Percentiles rank a stretch among this genome's conserved stretches.
These are phyloP conservation scores for Amblyraja radiata DNA, from an alignment of 2,797 vertebrate species.

Conservation along the genomic window DNA sequence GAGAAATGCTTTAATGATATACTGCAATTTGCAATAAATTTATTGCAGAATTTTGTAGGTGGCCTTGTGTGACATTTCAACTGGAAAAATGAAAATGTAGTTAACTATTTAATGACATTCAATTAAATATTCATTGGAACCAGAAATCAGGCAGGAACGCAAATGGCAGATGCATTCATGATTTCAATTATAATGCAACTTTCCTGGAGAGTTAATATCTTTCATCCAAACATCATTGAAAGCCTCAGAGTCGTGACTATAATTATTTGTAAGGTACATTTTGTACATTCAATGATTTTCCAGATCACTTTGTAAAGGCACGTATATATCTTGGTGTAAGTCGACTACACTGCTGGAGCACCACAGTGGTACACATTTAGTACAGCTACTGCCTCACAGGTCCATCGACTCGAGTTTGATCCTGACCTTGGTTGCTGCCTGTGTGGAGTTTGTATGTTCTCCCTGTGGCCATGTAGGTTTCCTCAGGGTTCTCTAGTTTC, in stretches of 20 bases:
- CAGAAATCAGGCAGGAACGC: not conserved
- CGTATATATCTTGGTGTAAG: not conserved
- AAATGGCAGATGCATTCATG: not conserved
- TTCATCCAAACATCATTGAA: not conserved
- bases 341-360: too few species aligned
- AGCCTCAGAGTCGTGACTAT: not conserved
- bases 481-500: too few species aligned
- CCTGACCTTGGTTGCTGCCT: too few species aligned
- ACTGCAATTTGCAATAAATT: not conserved
- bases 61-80: not conserved
- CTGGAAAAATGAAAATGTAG: not conserved
- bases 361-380: too few species aligned
- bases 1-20: not conserved
- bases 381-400: too few species aligned
- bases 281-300: not conserved
- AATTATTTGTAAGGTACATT: not conserved
- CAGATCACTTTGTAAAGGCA: not conserved
- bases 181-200: not conserved
- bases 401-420: too few species aligned
- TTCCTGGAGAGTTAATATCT: not conserved
- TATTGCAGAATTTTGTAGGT: not conserved
- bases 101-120: not conserved
- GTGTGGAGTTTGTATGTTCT: too few species aligned
- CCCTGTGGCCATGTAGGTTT: too few species aligned
- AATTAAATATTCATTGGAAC: not conserved